Percentiles rank a stretch among this genome's conserved stretches.
These are phyloP conservation scores for Disparrhopalites patrizii DNA, from an alignment of 2,888 invertebrate genomes.

Conservation along the genomic window DNA sequence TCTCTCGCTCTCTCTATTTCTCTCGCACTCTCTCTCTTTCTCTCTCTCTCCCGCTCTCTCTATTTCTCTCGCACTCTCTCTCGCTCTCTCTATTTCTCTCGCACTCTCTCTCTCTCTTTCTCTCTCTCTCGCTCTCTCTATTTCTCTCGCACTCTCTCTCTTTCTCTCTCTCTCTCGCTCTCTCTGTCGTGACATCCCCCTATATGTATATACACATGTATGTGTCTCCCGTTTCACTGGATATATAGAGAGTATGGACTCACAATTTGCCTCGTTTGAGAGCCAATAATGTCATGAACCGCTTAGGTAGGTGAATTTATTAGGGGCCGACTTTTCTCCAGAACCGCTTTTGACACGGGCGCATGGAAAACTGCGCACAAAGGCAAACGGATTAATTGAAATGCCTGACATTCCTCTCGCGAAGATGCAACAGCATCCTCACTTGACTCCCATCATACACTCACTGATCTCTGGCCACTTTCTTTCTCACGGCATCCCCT, in stretches of 20 bases:
- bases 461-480: slow-evolving; percentile 18
- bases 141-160: too few species aligned
- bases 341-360: slow-evolving; percentile 33
- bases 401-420: slow-evolving; percentile 49
- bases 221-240: slow-evolving; percentile 5
- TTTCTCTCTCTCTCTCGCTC: too few species aligned
- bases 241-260: slow-evolving; percentile 28
- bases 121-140: too few species aligned
- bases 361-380: slow-evolving; percentile 41
- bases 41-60: too few species aligned
- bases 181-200: too few species aligned
- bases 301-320: slow-evolving; percentile 42
- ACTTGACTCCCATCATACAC: slow-evolving; percentile 25
- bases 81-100: too few species aligned
- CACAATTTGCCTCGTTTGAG: slow-evolving; percentile 34
- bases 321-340: slow-evolving; percentile 35
- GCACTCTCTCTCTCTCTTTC: too few species aligned
- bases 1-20: too few species aligned
- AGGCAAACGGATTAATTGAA: slow-evolving; percentile 50
- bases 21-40: too few species aligned
- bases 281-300: slow-evolving; percentile 43
- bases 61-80: too few species aligned
- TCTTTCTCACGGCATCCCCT: slow-evolving; percentile 8
- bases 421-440: slow-evolving; percentile 37
- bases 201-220: too few species aligned